A percentile compares a stretch with the other conserved stretches of the same genome.
These are phyloP conservation scores for Tetramorium alpestre DNA, from an alignment of 1,140 invertebrate genomes.

Conservation along the genomic window DNA sequence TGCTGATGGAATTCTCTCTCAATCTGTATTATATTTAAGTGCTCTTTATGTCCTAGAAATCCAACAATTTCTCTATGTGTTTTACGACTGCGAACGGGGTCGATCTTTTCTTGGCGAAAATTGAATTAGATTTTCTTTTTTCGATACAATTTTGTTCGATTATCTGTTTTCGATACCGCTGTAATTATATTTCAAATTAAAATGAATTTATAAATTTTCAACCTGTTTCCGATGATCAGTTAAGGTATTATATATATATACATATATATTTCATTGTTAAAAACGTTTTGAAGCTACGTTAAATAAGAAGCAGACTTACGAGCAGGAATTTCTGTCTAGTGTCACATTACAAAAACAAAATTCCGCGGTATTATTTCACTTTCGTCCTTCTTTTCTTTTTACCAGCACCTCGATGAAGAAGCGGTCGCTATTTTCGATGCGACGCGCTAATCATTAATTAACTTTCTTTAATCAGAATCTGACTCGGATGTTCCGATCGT, in stretches of 20 bases:
- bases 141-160: neutral
- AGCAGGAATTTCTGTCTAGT: neutral
- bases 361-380: slow-evolving; percentile 13
- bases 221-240: neutral
- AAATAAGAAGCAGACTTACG: neutral
- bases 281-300: neutral
- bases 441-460: slow-evolving; percentile 77
- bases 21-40: neutral
- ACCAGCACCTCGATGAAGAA: slow-evolving; percentile 12
- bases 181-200: neutral
- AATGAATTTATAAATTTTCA: neutral
- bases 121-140: neutral
- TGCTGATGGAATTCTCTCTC: neutral
- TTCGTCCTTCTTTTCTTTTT: neutral
- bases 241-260: neutral
- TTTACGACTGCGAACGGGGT: neutral
- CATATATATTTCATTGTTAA: neutral
- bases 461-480: slow-evolving; percentile 70
- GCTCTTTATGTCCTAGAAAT: neutral
- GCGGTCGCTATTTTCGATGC: slow-evolving; percentile 57
- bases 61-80: neutral
- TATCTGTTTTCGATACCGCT: neutral
- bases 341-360: neutral
- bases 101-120: neutral
- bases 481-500: slow-evolving; percentile 57